These are phyloP conservation scores for Tupaia tana DNA, from an alignment of 2,113 vertebrate species.

Conservation along the genomic window DNA sequence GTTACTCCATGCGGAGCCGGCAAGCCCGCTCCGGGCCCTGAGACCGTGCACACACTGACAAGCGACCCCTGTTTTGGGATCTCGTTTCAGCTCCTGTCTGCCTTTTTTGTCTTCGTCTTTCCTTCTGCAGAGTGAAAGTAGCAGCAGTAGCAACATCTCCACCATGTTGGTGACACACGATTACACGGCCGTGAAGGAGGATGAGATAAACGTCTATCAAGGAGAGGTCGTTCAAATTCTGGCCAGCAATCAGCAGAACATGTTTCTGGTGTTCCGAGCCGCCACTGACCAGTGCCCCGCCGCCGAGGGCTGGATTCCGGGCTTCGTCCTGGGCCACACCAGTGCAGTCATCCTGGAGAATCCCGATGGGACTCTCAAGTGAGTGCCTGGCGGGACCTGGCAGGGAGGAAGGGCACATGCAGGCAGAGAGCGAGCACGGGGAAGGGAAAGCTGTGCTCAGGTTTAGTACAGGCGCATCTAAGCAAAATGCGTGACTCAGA, in stretches of 20 bases:
- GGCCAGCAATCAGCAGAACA: constrained; percentile 99
- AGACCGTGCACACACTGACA: not conserved
- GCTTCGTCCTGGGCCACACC: constrained; percentile 98
- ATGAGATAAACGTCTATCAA: constrained; percentile 99
- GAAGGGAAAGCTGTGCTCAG: fast-evolving
- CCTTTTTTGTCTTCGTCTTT: constrained; percentile 8
- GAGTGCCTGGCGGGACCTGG: constrained; percentile 77
- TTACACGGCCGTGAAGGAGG: constrained; percentile 99
- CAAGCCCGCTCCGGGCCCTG: not conserved
- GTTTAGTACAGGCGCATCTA: fast-evolving
- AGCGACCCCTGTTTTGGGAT: not conserved
- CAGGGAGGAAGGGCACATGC: fast-evolving
- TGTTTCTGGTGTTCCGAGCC: constrained; percentile 99
- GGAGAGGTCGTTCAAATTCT: constrained; percentile 99
- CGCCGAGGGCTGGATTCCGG: constrained; percentile 99
- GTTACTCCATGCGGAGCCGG: fast-evolving
- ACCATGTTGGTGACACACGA: constrained; percentile 99
- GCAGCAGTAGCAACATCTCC: constrained; percentile 99
- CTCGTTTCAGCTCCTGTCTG: constrained; percentile 24
- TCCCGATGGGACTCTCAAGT: constrained; percentile 97
- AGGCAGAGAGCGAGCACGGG: fast-evolving
- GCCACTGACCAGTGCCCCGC: constrained; percentile 98
- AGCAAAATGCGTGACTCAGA: fast-evolving
- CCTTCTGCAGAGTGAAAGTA: constrained; percentile 96
- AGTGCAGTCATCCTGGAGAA: constrained; percentile 94